Conservation (phyloP, 2,797 vertebrate genomes). For the Darevskia mixta region DNA sequence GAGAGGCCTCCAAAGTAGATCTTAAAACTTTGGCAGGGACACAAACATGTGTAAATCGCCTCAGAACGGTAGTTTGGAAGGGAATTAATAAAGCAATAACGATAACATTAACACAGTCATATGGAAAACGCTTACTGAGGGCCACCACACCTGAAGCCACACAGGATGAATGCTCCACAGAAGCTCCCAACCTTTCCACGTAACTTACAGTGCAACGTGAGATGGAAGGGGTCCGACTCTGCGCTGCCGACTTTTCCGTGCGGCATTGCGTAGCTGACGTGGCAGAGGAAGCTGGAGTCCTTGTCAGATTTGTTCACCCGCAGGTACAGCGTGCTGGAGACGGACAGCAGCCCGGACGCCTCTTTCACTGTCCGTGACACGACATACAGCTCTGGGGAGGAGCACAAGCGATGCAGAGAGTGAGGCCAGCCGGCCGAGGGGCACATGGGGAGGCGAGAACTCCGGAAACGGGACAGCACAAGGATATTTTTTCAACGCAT, state of each 20-base stretch:
- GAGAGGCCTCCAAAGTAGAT: background rate
- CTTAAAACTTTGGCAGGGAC: background rate
- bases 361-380: constrained; percentile 83
- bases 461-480: background rate
- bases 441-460: too few species aligned
- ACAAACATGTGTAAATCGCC: background rate
- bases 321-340: constrained; percentile 84
- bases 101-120: too few species aligned
- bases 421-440: background rate
- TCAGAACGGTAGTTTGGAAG: too few species aligned
- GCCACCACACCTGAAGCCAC: too few species aligned
- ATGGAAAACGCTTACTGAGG: too few species aligned
- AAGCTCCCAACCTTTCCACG: fast-evolving
- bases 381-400: constrained; percentile 81
- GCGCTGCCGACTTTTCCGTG: constrained; percentile 56
- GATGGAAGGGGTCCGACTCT: constrained; percentile 78
- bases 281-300: constrained; percentile 83
- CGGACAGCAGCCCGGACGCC: constrained; percentile 84
- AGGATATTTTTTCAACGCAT: background rate
- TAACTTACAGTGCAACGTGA: constrained; percentile 89
- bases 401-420: background rate
- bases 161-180: too few species aligned
- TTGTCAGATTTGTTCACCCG: constrained; percentile 81
- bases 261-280: constrained; percentile 82
- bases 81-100: too few species aligned